Base-by-base conservation (phyloP, 2,113 vertebrate species). In the Lipophrys pholis region DNA sequence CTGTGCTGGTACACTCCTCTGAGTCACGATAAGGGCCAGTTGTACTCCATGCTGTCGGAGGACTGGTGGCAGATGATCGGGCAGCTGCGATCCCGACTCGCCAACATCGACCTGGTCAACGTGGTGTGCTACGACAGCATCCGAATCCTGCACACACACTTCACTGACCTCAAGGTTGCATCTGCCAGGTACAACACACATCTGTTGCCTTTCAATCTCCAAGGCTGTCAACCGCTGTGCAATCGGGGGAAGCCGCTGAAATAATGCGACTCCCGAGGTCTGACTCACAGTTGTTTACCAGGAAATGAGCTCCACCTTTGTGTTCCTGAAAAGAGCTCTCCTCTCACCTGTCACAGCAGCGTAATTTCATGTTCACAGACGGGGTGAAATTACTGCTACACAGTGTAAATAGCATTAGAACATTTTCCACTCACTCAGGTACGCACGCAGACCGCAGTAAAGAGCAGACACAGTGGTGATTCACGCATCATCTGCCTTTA, bases 111-210 rank as follows among this genome's bases (percentile, higher is more conserved):
- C 86, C 80, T 98, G 7, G 97, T 98, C 80, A 97, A 95, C 66
- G 91, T 99, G 45, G 96, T 98, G 87, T 99, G 97, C 90, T 95
- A 90, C 14, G 97, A 99, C 89, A 94, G 94, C 39, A 96, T 99
- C 72, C 94, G 95, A 77, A 93, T 95, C 90, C 90, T 99, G 6
- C 94, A 97, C 73, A 85, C 94, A 0, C 98, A 99, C 76, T 99
- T 99, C 94, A 98, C 96, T 82, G 97, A 97, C 91, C 96, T 99
- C 86, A 99, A 98, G 90, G 95, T 95, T 66, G 97, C 97, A 7
- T 96, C 94, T 30, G 82, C 94, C 90, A 97, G 98, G 98, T 99
- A 95, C 6, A 11, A 11, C 46, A 52, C 38, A 21, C 38, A 8
- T 46, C 46, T 15, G 3, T 21, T 21, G 7, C 21, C 21, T 30